Base-by-base conservation (phyloP, 2,113 vertebrate genomes). In the Hepsetus odoe region DNA sequence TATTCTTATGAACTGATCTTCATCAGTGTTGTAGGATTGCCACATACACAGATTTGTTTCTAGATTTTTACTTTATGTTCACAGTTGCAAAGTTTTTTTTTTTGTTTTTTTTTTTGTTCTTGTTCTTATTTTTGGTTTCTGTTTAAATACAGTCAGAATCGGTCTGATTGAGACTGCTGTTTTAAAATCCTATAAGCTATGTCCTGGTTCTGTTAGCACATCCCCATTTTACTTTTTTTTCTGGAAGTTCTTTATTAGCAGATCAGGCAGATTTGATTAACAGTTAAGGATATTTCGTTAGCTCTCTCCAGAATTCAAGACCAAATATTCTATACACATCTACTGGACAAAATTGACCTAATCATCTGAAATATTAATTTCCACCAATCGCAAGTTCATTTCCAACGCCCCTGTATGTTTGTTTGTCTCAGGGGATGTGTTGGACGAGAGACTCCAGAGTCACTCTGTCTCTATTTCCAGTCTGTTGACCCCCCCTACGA, bases 401-500 rank as follows among this genome's bases (percentile, higher is more conserved):
- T n/a, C n/a, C n/a, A 42, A 16, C 12, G 42, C 12, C 1, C 42
- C 42, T 24, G 22, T n/a, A 18, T 65, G 30, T 20, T 13, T 61
- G 58, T 30, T 2, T 58, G 6, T 26, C 83, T 49, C 84, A 95
- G 94, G 91, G 69, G 85, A 92, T 79, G 88, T 89, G 69, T 81
- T 91, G 13, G 79, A 90, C 85, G 92, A 94, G 76, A 91, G 90
- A 79, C 91, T 82, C 74, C 82, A 83, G 0, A 87, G 88, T 28
- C 72, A 72, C 66, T 90, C 89, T 77, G 61, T 86, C 76, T 90
- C 87, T 72, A 78, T 88, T 73, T 71, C 91, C 75, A 85, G 85
- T 90, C 80, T 92, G 78, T 91, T 95, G 91, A 91, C 86, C 72
- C 75, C 93, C 0, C 20, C 84, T 8, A 70, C 91, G 73, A 83